Evolutionary conservation across 2,113 vertebrate genomes (phyloP), one percentile per base, ranked within the genome.

Genomic region (Sphaerodactylus townsendi): DNA sequence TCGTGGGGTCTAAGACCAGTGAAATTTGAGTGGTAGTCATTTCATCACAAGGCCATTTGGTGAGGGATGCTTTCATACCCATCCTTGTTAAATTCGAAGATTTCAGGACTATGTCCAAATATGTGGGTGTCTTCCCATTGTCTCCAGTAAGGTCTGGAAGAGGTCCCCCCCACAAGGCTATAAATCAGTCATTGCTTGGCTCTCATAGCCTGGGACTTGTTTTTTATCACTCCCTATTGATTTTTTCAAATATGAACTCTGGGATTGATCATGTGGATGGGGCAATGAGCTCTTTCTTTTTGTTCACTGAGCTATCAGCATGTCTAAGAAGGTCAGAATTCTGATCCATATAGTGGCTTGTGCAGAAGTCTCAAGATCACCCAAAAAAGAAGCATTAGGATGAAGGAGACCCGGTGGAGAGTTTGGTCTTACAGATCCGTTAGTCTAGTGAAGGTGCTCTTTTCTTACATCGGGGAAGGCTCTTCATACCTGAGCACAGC

Each of bases 181-280:
- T 48, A 41, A 1, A 35, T 79, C 76, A 69, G 76, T 21, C 77
- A 37, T 1, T 30, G 35, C 23, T 82, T 5, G 9, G 25, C 17
- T 39, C 7, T 66, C 64, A 39, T 65, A 46, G 83, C 74, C 66
- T 33, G 23, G 85, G 85, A 56, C 3, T 0, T 0, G 35, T n/a
- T 21, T 14, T 84, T 77, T 50, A 68, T 84, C 39, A 4, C 21
- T 86, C 87, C 35, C 15, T 1, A 33, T 25, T 1, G 66, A 50
- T 75, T 77, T 15, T 35, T 88, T 72, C 23, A 77, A 10, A 56
- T 88, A 65, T 77, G 46, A 25, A 35, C 86, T 72, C 66, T 75
- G 11, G 53, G 39, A 39, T n/a, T 23, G 62, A 15, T 44, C 39
- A 65, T 21, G 4, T 50, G n/a, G 21, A 10, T 5, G 8, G 9